These are phyloP conservation scores for Drosophila paramelanica DNA, from an alignment of 2,888 invertebrate genomes.

Conservation along the genomic window DNA sequence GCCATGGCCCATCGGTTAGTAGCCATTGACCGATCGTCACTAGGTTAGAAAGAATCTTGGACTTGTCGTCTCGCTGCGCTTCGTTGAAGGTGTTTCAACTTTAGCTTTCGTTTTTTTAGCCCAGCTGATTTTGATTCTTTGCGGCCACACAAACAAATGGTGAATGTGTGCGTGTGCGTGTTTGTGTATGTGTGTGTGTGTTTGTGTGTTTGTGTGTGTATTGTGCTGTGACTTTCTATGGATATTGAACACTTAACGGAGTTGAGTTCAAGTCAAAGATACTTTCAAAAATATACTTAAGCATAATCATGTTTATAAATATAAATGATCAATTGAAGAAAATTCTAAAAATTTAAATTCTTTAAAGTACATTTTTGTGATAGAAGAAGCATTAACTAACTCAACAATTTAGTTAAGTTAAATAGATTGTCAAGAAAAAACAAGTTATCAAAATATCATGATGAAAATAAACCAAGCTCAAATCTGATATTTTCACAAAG, in stretches of 20 bases:
- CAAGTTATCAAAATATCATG: background rate
- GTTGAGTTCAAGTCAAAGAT: too few relatives aligned
- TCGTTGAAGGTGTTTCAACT: conserved; percentile 54
- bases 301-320: too few relatives aligned
- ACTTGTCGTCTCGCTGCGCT: conserved; percentile 21
- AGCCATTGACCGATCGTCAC: conserved; percentile 10
- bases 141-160: background rate
- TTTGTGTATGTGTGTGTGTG: background rate
- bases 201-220: too few relatives aligned
- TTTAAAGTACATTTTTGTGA: too few relatives aligned
- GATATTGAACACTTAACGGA: conserved; percentile 1
- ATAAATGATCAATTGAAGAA: too few relatives aligned
- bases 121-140: conserved; percentile 59
- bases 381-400: too few relatives aligned
- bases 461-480: background rate
- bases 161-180: background rate
- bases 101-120: conserved; percentile 70
- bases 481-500: background rate
- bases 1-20: background rate
- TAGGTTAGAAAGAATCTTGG: conserved; percentile 45
- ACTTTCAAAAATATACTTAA: too few relatives aligned
- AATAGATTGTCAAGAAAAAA: too few relatives aligned
- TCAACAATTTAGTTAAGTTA: too few relatives aligned
- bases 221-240: conserved; percentile 12
- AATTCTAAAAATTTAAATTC: too few relatives aligned